Evolutionary conservation across 2,113 vertebrate species (phyloP).

Genomic region (Balaeniceps rex): DNA sequence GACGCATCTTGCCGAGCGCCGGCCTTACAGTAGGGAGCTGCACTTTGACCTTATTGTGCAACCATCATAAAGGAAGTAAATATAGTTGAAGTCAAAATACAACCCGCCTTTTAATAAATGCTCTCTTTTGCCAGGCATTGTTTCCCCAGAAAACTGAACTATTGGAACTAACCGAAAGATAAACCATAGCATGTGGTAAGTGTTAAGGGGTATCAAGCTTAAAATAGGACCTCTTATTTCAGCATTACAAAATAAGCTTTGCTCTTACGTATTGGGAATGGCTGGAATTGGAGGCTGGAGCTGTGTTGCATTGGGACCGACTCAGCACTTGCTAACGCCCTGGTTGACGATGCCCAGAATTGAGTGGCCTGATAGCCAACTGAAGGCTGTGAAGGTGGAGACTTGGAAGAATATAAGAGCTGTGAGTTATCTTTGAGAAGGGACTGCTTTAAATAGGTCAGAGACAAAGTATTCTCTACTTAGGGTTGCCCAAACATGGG

Average conservation of each 20-base stretch:
- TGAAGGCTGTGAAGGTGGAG: background rate
- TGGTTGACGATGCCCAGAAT: background rate
- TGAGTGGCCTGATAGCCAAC: background rate
- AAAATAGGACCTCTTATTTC: background rate
- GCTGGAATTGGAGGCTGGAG: background rate
- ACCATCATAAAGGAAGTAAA: conserved; percentile 19
- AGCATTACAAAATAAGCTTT: background rate
- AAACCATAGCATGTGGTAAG: background rate
- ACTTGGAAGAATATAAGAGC: background rate
- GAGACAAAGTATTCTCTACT: background rate
- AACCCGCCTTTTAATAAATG: background rate
- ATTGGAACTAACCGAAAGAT: background rate
- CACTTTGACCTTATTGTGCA: conserved; percentile 45
- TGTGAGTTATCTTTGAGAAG: background rate
- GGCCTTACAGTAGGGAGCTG: background rate
- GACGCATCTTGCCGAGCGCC: background rate
- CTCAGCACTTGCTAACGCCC: background rate
- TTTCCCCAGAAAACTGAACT: background rate
- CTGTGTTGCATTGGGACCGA: background rate
- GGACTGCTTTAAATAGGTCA: background rate
- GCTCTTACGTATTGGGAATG: background rate
- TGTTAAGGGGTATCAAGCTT: background rate
- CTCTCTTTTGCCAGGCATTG: background rate
- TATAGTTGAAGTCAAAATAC: background rate
- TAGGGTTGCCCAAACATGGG: background rate